These are phyloP conservation scores for Halyomorpha halys DNA, from an alignment of 1,140 invertebrate species.

Conservation along the genomic window DNA sequence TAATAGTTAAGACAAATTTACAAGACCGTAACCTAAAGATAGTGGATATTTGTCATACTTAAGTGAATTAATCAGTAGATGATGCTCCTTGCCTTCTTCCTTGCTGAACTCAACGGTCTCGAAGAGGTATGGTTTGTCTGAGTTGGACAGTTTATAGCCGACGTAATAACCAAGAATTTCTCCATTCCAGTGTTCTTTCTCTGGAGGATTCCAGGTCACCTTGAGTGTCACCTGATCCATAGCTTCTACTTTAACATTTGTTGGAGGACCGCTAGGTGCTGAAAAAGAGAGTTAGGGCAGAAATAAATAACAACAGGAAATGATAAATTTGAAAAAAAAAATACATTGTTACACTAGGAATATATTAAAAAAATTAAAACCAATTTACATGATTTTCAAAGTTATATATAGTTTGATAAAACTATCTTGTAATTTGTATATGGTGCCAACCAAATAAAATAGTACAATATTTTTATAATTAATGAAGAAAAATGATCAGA, in stretches of 20 bases:
- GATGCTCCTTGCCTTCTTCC: conserved; percentile 82
- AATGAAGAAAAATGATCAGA: no score
- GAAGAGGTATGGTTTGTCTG: conserved; percentile 81
- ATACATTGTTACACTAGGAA: background rate
- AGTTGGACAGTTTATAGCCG: conserved; percentile 77
- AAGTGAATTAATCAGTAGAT: conserved; percentile 67
- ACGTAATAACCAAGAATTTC: conserved; percentile 85
- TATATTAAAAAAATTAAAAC: background rate
- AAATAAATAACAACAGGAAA: background rate
- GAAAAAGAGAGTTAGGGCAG: conserved; percentile 19
- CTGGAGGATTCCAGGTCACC: conserved; percentile 88
- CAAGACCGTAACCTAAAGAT: no score
- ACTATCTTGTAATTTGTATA: no score
- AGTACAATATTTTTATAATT: no score
- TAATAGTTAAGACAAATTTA: no score
- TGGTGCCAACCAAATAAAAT: no score
- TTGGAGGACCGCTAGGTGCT: conserved; percentile 72
- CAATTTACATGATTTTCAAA: no score
- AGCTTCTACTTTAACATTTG: conserved; percentile 74
- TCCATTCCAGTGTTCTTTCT: conserved; percentile 82
- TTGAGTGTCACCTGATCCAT: conserved; percentile 84
- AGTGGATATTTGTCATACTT: conserved; percentile 42
- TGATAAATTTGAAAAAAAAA: background rate
- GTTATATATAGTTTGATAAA: no score
- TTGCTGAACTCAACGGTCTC: conserved; percentile 86